phyloP scores from a whole-genome alignment of 2,888 invertebrate species.

The Nymphalis c-album region DNA sequence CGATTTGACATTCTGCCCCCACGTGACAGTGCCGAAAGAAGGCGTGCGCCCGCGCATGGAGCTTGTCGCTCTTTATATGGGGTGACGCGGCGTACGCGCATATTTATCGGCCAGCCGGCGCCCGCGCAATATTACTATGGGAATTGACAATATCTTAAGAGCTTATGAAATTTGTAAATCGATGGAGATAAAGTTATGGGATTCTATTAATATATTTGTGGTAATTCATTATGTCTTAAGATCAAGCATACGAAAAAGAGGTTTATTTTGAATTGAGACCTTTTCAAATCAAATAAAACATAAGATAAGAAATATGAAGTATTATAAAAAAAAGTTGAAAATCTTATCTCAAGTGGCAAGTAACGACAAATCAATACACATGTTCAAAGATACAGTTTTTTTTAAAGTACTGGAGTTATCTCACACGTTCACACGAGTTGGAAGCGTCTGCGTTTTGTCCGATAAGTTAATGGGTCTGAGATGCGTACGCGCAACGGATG shows the following conservation, averaged over 20 bases:
- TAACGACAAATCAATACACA: conserved; percentile 35
- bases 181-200: no score
- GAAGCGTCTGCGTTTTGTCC: conserved; percentile 61
- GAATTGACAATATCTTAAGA: conserved; percentile 12
- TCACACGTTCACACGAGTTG: conserved; percentile 63
- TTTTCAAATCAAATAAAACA: background rate
- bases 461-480: conserved; percentile 38
- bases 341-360: conserved; percentile 33
- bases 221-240: background rate
- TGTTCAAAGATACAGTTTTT: conserved; percentile 36
- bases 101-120: conserved; percentile 57
- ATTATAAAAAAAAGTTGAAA: background rate
- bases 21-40: conserved; percentile 50
- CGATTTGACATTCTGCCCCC: conserved; percentile 52
- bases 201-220: no score
- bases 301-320: background rate
- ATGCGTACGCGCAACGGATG: conserved; percentile 23
- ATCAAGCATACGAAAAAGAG: background rate
- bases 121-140: conserved; percentile 32
- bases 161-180: conserved; percentile 6
- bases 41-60: conserved; percentile 49
- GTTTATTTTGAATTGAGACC: background rate
- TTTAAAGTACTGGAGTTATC: conserved; percentile 46
- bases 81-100: conserved; percentile 53
- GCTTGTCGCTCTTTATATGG: conserved; percentile 65